Evolutionary conservation across 2,113 vertebrate species (phyloP).

Genomic region (Anser cygnoides): DNA sequence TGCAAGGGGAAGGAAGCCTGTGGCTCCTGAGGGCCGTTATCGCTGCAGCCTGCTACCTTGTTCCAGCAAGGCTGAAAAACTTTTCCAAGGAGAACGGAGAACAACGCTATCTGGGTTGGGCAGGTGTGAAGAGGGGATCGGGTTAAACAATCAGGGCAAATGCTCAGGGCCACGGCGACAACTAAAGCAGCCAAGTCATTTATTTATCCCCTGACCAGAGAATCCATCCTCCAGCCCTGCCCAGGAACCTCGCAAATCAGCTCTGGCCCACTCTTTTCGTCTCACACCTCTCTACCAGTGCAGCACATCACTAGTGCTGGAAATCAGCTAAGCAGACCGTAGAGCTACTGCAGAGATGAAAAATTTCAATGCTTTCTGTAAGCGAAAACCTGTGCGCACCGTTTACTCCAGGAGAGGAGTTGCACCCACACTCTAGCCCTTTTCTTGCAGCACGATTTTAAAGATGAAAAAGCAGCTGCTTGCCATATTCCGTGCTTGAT

Average conservation of each 20-base stretch:
- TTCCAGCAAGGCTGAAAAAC: neutral
- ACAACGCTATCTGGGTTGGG: neutral
- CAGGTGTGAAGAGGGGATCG: too few species aligned
- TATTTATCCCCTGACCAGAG: neutral
- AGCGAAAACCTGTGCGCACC: neutral
- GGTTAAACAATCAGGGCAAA: neutral
- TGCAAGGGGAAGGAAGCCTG: neutral
- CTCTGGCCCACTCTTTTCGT: neutral
- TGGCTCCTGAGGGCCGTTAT: neutral
- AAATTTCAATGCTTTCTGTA: neutral
- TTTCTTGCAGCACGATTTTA: neutral
- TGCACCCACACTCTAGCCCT: constrained; percentile 4
- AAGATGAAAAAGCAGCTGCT: constrained; percentile 24
- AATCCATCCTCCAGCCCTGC: neutral
- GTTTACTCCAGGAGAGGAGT: neutral
- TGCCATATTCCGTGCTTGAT: constrained; percentile 19
- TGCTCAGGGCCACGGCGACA: neutral
- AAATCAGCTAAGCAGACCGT: neutral
- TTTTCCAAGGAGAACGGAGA: neutral
- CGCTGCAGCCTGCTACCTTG: neutral
- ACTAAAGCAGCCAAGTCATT: neutral
- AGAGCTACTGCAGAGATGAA: neutral
- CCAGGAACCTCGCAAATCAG: neutral
- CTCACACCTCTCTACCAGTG: neutral
- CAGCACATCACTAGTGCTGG: neutral